These are phyloP conservation scores for Anabas testudineus DNA, from an alignment of 2,797 vertebrate species.

Conservation along the genomic window DNA sequence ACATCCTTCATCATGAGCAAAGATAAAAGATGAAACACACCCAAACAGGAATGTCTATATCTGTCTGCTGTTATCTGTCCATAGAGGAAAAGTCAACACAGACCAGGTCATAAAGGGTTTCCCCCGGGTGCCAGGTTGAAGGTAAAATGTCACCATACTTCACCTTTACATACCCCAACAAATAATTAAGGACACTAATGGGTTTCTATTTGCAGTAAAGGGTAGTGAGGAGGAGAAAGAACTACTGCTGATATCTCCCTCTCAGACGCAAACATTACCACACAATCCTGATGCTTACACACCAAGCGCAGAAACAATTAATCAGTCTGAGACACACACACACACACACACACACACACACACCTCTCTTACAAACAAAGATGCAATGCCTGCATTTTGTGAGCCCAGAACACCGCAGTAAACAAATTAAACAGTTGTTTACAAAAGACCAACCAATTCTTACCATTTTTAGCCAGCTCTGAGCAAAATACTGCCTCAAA, in stretches of 20 bases:
- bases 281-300: slow-evolving; percentile 42
- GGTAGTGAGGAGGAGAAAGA: slow-evolving; percentile 49
- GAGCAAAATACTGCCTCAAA: slow-evolving; percentile 10
- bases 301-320: slow-evolving; percentile 43
- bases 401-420: slow-evolving; percentile 13
- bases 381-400: slow-evolving; percentile 28
- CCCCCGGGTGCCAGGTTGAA: slow-evolving; percentile 46
- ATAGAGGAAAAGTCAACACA: slow-evolving; percentile 63
- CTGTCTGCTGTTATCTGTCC: slow-evolving; percentile 15
- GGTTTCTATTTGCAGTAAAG: slow-evolving; percentile 65
- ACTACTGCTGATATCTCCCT: slow-evolving; percentile 50
- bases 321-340: slow-evolving; percentile 46
- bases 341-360: slow-evolving; percentile 9
- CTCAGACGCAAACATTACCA: slow-evolving; percentile 31
- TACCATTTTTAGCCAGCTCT: slow-evolving; percentile 18
- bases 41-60: slow-evolving; percentile 37
- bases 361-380: slow-evolving; percentile 30
- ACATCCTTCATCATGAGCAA: slow-evolving; percentile 14
- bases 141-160: slow-evolving; percentile 69
- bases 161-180: slow-evolving; percentile 50
- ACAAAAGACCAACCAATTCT: slow-evolving; percentile 20
- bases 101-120: slow-evolving; percentile 45
- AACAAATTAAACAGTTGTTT: slow-evolving; percentile 57
- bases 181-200: slow-evolving; percentile 66
- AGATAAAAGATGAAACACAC: slow-evolving; percentile 9